These are phyloP conservation scores for Amblyraja radiata DNA, from an alignment of 2,797 vertebrate genomes.

Conservation along the genomic window DNA sequence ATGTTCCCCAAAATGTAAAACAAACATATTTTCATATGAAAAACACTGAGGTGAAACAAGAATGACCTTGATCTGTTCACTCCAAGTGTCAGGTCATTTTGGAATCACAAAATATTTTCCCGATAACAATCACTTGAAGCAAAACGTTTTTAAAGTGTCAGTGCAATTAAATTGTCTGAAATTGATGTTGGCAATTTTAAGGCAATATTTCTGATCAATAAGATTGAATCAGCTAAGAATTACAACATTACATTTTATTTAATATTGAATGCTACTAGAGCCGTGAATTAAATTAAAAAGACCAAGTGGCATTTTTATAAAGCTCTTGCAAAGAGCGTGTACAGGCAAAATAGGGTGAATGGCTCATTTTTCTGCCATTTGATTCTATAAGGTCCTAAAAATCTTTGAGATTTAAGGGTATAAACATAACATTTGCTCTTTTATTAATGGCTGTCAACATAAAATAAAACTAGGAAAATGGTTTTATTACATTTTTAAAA, in stretches of 20 bases:
- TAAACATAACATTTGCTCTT: not conserved
- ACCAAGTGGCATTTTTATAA: not conserved
- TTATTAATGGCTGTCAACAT: too few species aligned
- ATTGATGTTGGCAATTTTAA: not conserved
- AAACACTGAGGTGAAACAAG: not conserved
- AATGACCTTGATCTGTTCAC: not conserved
- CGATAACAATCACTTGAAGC: not conserved
- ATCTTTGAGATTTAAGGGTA: not conserved
- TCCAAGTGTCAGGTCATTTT: not conserved
- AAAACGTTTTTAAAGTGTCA: not conserved
- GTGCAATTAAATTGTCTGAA: not conserved
- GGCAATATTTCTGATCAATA: not conserved
- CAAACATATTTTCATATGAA: not conserved
- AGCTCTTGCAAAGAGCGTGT: not conserved
- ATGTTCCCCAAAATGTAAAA: not conserved
- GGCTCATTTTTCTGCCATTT: not conserved
- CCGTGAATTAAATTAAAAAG: not conserved
- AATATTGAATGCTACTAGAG: not conserved
- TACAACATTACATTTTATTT: not conserved
- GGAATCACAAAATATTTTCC: not conserved
- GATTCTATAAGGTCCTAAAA: slow-evolving; percentile 1
- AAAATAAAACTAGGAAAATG: too few species aligned
- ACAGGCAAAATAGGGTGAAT: not conserved
- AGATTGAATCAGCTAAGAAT: not conserved
- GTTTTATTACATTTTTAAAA: too few species aligned